Conservation (phyloP, 2,113 vertebrate genomes). For the Ariopsis seemanni region DNA sequence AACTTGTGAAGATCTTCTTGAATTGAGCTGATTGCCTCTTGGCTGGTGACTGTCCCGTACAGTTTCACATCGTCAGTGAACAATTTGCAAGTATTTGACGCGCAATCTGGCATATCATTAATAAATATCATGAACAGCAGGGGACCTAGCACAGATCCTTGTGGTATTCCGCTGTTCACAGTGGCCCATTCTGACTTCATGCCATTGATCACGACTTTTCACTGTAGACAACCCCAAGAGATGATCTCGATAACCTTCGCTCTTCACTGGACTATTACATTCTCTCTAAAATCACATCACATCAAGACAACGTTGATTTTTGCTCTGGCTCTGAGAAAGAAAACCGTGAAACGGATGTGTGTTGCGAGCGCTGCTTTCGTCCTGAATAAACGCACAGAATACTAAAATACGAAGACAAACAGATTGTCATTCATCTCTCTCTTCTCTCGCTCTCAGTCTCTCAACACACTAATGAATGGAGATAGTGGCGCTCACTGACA, state of each 20-base stretch:
- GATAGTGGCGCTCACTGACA: constrained; percentile 39
- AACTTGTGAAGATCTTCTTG: too few relatives aligned
- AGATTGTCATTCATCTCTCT: constrained; percentile 37
- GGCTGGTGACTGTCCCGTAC: too few relatives aligned
- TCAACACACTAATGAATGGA: neutral
- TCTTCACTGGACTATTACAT: neutral
- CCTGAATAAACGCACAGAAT: constrained; percentile 26
- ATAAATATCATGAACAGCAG: too few relatives aligned
- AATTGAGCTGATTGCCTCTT: too few relatives aligned
- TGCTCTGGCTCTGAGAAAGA: neutral
- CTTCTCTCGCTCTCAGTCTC: neutral
- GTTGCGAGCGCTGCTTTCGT: neutral
- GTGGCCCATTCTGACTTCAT: too few relatives aligned
- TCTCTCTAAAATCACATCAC: neutral
- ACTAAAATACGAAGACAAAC: constrained; percentile 23
- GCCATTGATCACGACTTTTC: too few relatives aligned
- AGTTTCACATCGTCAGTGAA: too few relatives aligned
- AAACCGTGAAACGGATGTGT: neutral
- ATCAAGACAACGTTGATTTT: neutral
- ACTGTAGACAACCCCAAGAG: too few relatives aligned
- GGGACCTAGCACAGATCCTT: too few relatives aligned
- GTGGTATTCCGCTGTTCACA: too few relatives aligned
- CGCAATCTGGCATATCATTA: too few relatives aligned
- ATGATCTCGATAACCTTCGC: neutral
- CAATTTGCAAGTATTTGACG: too few relatives aligned